These are phyloP conservation scores for Dryobota labecula DNA, from an alignment of 2,888 invertebrate species.

Conservation along the genomic window DNA sequence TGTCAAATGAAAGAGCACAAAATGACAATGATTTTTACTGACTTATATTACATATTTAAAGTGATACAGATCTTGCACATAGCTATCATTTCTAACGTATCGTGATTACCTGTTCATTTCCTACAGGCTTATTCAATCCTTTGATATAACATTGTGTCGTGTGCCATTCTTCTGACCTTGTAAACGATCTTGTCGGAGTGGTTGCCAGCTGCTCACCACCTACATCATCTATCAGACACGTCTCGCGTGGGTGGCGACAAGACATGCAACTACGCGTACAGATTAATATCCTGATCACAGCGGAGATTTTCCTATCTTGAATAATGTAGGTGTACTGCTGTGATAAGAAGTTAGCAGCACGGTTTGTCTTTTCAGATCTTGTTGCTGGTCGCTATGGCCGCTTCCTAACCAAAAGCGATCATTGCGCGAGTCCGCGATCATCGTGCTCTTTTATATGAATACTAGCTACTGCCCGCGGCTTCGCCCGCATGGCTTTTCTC, in stretches of 20 bases:
- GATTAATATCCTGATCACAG: constrained; percentile 6
- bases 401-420: not conserved
- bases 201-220: constrained; percentile 27
- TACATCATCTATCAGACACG: constrained; percentile 18
- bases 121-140: not conserved
- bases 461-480: too few relatives aligned
- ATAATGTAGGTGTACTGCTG: not conserved
- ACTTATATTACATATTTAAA: not conserved
- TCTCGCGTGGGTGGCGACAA: constrained; percentile 31
- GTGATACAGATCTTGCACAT: not conserved
- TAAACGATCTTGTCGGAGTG: not conserved
- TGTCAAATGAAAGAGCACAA: not conserved
- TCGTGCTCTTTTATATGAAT: not conserved
- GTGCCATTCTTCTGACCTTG: constrained; percentile 23
- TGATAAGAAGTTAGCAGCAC: not conserved
- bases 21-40: not conserved
- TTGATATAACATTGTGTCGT: not conserved
- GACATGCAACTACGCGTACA: constrained; percentile 1
- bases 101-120: not conserved
- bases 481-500: too few relatives aligned
- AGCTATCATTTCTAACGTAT: not conserved
- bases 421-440: not conserved
- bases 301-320: not conserved
- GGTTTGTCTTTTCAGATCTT: constrained; percentile 8
- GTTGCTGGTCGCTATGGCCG: not conserved